A percentile compares a stretch with the other conserved stretches of the same genome.
These are phyloP conservation scores for Penaeus monodon DNA, from an alignment of 2,888 invertebrate genomes.

Conservation along the genomic window DNA sequence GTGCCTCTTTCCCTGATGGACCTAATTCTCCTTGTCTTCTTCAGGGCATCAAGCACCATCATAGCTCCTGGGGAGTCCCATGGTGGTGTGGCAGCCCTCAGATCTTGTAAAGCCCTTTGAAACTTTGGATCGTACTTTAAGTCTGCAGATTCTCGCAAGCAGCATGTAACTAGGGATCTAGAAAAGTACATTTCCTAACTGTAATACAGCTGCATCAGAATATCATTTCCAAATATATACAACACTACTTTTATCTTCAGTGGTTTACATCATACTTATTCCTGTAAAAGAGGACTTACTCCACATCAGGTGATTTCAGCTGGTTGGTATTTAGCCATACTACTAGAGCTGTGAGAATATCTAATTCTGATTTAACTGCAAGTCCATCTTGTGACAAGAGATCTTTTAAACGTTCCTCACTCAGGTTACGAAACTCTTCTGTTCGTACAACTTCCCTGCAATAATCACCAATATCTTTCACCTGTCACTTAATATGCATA, in stretches of 20 bases:
- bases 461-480: background rate
- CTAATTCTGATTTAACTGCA: conserved; percentile 41
- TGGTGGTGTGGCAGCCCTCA: conserved; percentile 38
- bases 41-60: conserved; percentile 38
- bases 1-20: conserved; percentile 51
- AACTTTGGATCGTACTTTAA: conserved; percentile 52
- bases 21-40: conserved; percentile 42
- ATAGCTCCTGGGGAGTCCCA: conserved; percentile 53
- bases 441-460: conserved; percentile 50
- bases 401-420: conserved; percentile 45
- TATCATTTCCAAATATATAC: background rate
- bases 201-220: background rate
- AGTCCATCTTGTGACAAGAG: conserved; percentile 44
- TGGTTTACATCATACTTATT: background rate
- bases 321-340: conserved; percentile 49
- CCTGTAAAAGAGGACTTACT: conserved; percentile 17
- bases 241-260: background rate
- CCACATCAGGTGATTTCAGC: conserved; percentile 31
- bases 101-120: conserved; percentile 50
- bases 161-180: conserved; percentile 46
- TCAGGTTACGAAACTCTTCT: conserved; percentile 45
- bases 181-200: background rate
- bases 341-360: conserved; percentile 46
- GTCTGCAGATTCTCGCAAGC: conserved; percentile 46
- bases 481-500: too few species aligned